phyloP scores from a whole-genome alignment of 2,888 invertebrate species.

The Spicauda simplicius region DNA sequence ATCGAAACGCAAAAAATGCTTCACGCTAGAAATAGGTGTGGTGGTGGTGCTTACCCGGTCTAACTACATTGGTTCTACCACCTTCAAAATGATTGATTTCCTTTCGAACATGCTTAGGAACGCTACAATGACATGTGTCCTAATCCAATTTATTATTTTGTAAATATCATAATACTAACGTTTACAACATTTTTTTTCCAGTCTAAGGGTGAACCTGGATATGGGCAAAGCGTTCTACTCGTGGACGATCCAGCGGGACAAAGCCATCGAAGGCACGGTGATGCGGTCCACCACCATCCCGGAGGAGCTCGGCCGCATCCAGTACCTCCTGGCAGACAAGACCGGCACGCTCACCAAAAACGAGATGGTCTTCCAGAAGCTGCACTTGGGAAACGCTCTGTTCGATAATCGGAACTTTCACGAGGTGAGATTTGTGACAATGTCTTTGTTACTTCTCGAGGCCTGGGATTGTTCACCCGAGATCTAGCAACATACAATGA shows the following conservation, averaged over 20 bases:
- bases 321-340: conserved; percentile 98
- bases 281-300: conserved; percentile 99
- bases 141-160: no score
- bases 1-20: no score
- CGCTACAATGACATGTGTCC: no score
- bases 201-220: conserved; percentile 98
- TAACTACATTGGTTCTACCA: no score
- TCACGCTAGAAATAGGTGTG: no score
- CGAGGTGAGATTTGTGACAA: conserved; percentile 82
- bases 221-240: conserved; percentile 99
- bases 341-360: conserved; percentile 99
- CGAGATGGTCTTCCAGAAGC: conserved; percentile 98
- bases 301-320: conserved; percentile 98
- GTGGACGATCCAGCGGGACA: conserved; percentile 97
- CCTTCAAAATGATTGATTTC: no score
- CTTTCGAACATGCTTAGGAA: no score
- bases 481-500: no score
- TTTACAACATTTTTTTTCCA: conserved; percentile 58
- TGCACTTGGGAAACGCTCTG: conserved; percentile 97
- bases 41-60: no score
- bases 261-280: conserved; percentile 96
- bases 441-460: no score
- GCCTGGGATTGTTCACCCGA: no score
- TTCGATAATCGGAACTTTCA: conserved; percentile 95
- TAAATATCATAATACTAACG: no score